phyloP scores from a whole-genome alignment of 2,113 vertebrate genomes.

The Tachuris rubrigastra region DNA sequence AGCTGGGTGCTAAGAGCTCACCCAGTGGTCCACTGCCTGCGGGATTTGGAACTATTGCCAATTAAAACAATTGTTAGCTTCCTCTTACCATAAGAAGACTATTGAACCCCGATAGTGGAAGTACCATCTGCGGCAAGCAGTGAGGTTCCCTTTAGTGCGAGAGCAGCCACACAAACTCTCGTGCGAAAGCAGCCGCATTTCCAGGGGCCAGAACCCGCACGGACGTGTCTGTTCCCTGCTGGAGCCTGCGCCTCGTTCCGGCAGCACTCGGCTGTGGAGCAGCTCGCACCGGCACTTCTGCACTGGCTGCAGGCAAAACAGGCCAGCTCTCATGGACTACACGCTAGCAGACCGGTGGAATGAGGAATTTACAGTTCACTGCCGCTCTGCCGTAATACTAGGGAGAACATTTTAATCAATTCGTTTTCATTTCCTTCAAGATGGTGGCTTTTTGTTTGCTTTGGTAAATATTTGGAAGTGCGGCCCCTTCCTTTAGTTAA shows the following conservation, averaged over 20 bases:
- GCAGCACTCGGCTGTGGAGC: not conserved
- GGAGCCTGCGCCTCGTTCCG: not conserved
- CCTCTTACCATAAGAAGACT: not conserved
- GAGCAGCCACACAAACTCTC: not conserved
- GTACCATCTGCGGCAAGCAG: not conserved
- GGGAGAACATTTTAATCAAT: fast-evolving
- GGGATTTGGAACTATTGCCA: fast-evolving
- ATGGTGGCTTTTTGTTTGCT: not conserved
- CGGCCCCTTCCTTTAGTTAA: not conserved
- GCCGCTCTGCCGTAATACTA: not conserved
- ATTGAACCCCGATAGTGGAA: too few relatives aligned
- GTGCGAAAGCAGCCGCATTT: not conserved
- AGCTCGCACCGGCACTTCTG: not conserved
- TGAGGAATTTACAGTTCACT: not conserved
- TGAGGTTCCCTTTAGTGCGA: not conserved
- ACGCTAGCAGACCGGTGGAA: not conserved
- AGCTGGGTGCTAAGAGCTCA: not conserved
- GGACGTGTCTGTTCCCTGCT: not conserved
- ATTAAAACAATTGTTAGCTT: not conserved
- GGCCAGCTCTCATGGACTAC: not conserved
- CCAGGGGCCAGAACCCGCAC: not conserved
- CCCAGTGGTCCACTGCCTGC: not conserved
- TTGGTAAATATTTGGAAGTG: not conserved
- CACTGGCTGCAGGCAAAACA: not conserved
- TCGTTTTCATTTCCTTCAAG: not conserved